Percentiles rank a stretch among this genome's conserved stretches.
Conservation (phyloP, 1,140 invertebrate genomes). For the Drosophila littoralis region DNA sequence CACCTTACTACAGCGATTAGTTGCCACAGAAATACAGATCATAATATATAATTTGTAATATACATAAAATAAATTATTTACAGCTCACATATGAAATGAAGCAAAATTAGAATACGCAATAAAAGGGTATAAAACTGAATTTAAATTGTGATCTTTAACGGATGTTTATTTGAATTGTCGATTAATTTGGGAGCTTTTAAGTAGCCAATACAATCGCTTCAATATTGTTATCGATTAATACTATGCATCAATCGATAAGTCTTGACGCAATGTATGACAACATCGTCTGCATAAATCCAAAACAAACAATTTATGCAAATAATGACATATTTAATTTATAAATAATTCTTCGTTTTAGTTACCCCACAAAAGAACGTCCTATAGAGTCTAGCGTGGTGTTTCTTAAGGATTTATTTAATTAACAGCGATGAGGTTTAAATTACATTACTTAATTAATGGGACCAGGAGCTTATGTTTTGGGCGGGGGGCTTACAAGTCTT, state of each 20-base stretch:
- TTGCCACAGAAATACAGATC: too few relatives aligned
- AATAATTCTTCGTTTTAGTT: too few relatives aligned
- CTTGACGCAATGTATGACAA: not conserved
- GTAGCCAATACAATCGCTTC: not conserved
- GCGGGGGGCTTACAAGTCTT: slow-evolving; percentile 29
- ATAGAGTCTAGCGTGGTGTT: too few relatives aligned
- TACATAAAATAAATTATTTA: too few relatives aligned
- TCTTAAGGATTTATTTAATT: slow-evolving; percentile 52
- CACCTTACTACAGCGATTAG: too few relatives aligned
- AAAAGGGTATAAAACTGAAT: too few relatives aligned
- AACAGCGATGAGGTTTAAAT: slow-evolving; percentile 57
- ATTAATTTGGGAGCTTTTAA: not conserved
- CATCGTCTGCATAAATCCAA: too few relatives aligned
- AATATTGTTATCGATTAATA: not conserved
- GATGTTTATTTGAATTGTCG: not conserved
- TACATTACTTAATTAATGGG: slow-evolving; percentile 68
- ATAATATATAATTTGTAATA: too few relatives aligned
- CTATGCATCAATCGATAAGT: not conserved
- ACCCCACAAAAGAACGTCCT: too few relatives aligned
- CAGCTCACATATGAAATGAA: too few relatives aligned
- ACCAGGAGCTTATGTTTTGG: slow-evolving; percentile 21
- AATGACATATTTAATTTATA: slow-evolving; percentile 57
- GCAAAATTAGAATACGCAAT: too few relatives aligned
- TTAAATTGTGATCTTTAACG: not conserved
- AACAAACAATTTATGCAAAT: not conserved